phyloP scores from a whole-genome alignment of 2,797 vertebrate species.

The Onychomys leucogaster region DNA sequence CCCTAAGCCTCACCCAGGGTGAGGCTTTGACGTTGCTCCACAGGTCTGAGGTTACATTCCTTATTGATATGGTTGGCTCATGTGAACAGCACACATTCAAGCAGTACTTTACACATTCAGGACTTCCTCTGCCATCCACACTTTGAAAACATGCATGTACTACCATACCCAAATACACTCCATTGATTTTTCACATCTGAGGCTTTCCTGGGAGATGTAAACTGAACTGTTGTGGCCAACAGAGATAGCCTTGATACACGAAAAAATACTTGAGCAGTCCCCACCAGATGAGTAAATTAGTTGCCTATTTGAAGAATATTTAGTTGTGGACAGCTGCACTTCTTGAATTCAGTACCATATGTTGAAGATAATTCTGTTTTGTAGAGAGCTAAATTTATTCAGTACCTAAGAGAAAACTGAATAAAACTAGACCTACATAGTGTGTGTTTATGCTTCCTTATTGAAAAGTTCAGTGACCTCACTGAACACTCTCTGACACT shows the following conservation, averaged over 20 bases:
- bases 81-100: neutral
- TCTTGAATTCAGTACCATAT: neutral
- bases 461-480: neutral
- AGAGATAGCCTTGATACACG: neutral
- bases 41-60: neutral
- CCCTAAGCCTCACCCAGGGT: neutral
- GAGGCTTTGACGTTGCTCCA: neutral
- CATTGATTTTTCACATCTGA: neutral
- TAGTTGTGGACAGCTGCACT: neutral
- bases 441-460: neutral
- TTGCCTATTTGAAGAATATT: neutral
- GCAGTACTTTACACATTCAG: neutral
- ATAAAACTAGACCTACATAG: neutral
- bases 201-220: neutral
- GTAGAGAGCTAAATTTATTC: neutral
- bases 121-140: no score
- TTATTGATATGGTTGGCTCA: neutral
- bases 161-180: neutral
- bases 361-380: neutral
- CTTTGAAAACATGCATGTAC: neutral
- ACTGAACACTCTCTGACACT: neutral
- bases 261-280: neutral
- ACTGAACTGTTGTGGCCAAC: neutral
- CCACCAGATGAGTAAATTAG: neutral
- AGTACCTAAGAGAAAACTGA: neutral